Conservation (phyloP, 2,113 vertebrate species). For the Burhinus bistriatus region DNA sequence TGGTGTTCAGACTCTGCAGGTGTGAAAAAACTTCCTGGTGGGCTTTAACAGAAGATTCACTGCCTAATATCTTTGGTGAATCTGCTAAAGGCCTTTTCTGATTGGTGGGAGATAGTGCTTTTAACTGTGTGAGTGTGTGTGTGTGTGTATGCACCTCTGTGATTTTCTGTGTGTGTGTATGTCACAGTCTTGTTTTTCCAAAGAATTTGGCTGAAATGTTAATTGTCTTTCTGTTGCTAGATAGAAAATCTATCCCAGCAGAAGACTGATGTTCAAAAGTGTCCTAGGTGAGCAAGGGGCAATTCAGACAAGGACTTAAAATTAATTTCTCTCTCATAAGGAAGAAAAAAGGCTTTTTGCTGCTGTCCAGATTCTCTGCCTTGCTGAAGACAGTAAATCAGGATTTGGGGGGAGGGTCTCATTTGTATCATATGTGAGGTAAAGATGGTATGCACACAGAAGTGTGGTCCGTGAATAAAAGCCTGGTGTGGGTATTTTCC, state of each 20-base stretch:
- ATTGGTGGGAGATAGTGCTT: neutral
- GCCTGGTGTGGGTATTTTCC: neutral
- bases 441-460: neutral
- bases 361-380: constrained; percentile 25
- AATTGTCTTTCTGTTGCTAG: constrained; percentile 29
- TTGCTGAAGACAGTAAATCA: neutral
- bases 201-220: constrained; percentile 43
- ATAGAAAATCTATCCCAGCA: neutral
- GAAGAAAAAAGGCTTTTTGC: neutral
- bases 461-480: neutral
- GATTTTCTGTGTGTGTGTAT: neutral
- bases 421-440: neutral
- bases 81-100: neutral
- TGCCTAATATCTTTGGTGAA: neutral
- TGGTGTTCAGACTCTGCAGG: constrained; percentile 28
- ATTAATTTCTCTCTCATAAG: neutral
- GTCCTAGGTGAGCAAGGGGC: neutral
- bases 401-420: neutral
- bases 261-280: neutral
- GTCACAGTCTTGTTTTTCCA: neutral
- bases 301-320: neutral
- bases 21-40: neutral
- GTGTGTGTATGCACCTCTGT: neutral
- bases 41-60: neutral
- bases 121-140: neutral